phyloP scores from a whole-genome alignment of 2,888 invertebrate genomes.

The Eristalis arbustorum region DNA sequence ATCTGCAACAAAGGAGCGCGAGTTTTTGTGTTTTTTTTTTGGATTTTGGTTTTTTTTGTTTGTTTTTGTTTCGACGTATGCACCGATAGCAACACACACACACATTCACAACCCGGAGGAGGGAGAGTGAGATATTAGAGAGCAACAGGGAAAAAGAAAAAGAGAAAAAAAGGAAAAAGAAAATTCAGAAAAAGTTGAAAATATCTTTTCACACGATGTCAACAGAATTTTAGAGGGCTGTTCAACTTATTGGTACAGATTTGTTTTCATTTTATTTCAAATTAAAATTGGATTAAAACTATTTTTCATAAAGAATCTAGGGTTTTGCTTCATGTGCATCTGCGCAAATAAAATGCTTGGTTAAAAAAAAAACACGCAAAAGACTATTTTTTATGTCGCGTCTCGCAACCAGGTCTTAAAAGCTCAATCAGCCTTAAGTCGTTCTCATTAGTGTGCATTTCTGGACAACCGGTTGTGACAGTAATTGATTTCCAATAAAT shows the following conservation, averaged over 20 bases:
- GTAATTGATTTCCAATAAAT: too few relatives aligned
- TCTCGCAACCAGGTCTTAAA: too few relatives aligned
- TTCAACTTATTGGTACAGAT: neutral
- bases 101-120: conserved; percentile 44
- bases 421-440: too few relatives aligned
- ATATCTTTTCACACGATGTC: conserved; percentile 16
- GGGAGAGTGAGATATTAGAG: conserved; percentile 45
- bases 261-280: too few relatives aligned
- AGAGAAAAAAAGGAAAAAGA: conserved; percentile 11
- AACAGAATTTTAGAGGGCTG: conserved; percentile 5
- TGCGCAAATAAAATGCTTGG: too few relatives aligned
- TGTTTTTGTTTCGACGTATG: conserved; percentile 51
- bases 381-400: too few relatives aligned
- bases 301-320: too few relatives aligned
- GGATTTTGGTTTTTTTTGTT: conserved; percentile 72
- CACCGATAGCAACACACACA: conserved; percentile 39
- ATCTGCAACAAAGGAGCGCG: conserved; percentile 81
- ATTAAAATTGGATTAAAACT: too few relatives aligned
- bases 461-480: too few relatives aligned
- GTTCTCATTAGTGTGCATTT: too few relatives aligned
- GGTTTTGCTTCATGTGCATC: too few relatives aligned
- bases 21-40: conserved; percentile 54
- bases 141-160: conserved; percentile 67
- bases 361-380: too few relatives aligned
- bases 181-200: neutral